Conservation (phyloP, 2,888 invertebrate species). For the Digitonthophagus gazella region DNA sequence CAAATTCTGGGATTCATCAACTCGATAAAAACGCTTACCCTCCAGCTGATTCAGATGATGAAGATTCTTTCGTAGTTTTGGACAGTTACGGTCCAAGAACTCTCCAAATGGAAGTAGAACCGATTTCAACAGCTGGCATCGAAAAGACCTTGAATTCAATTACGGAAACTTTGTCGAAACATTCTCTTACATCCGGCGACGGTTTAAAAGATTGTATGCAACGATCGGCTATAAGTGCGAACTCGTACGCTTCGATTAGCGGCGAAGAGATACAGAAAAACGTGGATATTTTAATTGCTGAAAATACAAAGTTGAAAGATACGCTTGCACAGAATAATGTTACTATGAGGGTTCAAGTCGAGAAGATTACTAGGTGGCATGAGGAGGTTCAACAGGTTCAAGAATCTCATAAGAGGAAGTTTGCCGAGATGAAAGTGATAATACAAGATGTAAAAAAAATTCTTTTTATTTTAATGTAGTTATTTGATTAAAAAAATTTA, state of each 20-base stretch:
- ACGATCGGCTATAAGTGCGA: neutral
- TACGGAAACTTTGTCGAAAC: conserved; percentile 13
- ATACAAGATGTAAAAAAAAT: conserved; percentile 2
- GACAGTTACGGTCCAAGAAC: conserved; percentile 27
- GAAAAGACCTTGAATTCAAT: conserved; percentile 21
- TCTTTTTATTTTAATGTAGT: conserved; percentile 7
- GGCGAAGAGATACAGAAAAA: conserved; percentile 43
- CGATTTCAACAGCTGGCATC: conserved; percentile 22
- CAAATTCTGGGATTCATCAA: conserved; percentile 31
- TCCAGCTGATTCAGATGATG: conserved; percentile 39
- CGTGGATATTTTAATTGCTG: conserved; percentile 40
- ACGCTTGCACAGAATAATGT: conserved; percentile 65
- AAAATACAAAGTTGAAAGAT: conserved; percentile 50
- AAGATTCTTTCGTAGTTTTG: conserved; percentile 45
- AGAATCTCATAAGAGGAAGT: conserved; percentile 63
- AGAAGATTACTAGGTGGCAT: conserved; percentile 61
- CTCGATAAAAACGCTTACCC: conserved; percentile 33
- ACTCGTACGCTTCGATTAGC: conserved; percentile 24
- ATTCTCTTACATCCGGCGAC: neutral
- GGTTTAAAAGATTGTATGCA: neutral
- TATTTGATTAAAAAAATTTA: conserved; percentile 16
- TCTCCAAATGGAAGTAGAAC: conserved; percentile 18
- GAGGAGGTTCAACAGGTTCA: conserved; percentile 64
- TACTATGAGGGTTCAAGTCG: conserved; percentile 66
- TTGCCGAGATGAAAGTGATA: conserved; percentile 60